Percentiles rank a stretch among this genome's conserved stretches.
These are phyloP conservation scores for Caretta caretta DNA, from an alignment of 2,113 vertebrate species.

Conservation along the genomic window DNA sequence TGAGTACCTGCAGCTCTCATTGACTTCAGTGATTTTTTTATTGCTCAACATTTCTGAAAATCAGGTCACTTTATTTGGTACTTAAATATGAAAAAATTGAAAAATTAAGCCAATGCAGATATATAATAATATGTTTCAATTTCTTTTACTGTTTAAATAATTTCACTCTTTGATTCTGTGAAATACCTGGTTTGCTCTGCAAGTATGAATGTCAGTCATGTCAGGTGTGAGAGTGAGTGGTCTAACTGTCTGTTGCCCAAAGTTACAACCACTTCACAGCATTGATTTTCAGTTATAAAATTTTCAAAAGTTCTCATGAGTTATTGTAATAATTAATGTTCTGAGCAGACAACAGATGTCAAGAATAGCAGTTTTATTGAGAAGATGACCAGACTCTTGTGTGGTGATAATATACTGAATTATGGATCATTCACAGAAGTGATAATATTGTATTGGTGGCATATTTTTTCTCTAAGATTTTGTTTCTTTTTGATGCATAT, in stretches of 20 bases:
- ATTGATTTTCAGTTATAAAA: slow-evolving; percentile 36
- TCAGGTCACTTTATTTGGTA: neutral
- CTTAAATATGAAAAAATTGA: neutral
- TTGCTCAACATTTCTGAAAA: neutral
- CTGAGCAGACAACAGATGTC: slow-evolving; percentile 53
- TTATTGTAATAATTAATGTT: slow-evolving; percentile 39
- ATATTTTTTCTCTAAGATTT: slow-evolving; percentile 36
- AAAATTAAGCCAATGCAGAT: neutral
- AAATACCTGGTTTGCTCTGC: slow-evolving; percentile 20
- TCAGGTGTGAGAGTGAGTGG: slow-evolving; percentile 8
- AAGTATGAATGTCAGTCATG: neutral
- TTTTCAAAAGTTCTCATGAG: slow-evolving; percentile 41
- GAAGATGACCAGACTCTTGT: slow-evolving; percentile 50
- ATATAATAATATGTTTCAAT: accelerated
- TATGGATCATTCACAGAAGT: slow-evolving; percentile 42
- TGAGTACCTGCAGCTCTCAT: neutral
- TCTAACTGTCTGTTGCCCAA: slow-evolving; percentile 25
- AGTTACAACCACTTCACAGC: slow-evolving; percentile 17
- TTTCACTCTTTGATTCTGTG: slow-evolving; percentile 14
- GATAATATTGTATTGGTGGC: neutral
- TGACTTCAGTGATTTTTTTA: neutral
- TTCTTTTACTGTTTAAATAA: neutral
- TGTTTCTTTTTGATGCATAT: slow-evolving; percentile 21
- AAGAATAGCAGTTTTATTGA: slow-evolving; percentile 33
- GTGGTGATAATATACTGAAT: neutral